Base-by-base conservation (phyloP, 2,888 invertebrate species). In the Candidula unifasciata region DNA sequence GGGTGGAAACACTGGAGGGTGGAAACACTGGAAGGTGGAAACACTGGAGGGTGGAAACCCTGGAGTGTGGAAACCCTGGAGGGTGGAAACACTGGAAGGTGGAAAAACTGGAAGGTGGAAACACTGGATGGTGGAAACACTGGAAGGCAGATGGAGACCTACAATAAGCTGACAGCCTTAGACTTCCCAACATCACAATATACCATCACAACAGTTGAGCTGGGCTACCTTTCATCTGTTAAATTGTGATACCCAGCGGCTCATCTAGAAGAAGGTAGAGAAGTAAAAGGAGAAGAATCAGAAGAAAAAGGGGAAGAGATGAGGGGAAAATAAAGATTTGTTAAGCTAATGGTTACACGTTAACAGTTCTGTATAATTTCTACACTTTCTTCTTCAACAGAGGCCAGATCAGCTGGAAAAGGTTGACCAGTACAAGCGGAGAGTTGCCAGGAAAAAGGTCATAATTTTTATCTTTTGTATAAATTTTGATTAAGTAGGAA, bases 341-440 rank as follows among this genome's bases (percentile, higher is more conserved):
- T 21, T 60, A n/a, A 60, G 60, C 21, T n/a, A n/a, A 3, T 24
- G 21, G 60, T 60, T 5, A 60, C 44, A 44, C 6, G 6, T 1
- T 16, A n/a, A n/a, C 10, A 60, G 21, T 21, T 60, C 10, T n/a
- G n/a, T n/a, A 3, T 68, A n/a, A 68, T n/a, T 30, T 68, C 13
- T 24, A 76, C 80, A 44, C 74, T 76, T 54, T 80, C n/a, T 66
- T 27, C 18, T 80, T 73, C 83, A 86, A 24, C 86, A 92, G 92
- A 85, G 94, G 83, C 98, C 99, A 0, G 99, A 98, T 24, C 99
- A 99, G 92, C 94, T 99, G 86, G 99, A 99, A 93, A 99, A 97
- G 94, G 93, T 95, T 1, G 95, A 95, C 82, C 94, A 94, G 86
- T 93, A 94, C 86, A 93, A 94, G 85, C 93, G 94, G 88, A 90